Evolutionary conservation across 2,888 invertebrate species (phyloP).

Genomic region (Tinea pellionella): DNA sequence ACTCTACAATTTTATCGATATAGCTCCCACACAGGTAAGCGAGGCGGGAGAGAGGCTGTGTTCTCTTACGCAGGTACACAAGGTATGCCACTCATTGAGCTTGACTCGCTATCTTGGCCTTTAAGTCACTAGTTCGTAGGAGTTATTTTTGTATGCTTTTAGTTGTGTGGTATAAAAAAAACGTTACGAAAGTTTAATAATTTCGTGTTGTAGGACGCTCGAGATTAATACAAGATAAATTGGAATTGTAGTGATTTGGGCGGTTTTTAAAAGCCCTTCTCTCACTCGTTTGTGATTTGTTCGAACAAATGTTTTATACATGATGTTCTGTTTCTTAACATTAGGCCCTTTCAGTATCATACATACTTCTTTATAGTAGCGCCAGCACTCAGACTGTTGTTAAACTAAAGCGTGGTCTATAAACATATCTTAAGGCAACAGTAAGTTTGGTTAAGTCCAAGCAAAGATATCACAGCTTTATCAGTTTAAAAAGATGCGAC

Average conservation of each 20-base stretch:
- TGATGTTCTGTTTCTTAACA: neutral
- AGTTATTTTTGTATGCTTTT: neutral
- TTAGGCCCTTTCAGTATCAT: no score
- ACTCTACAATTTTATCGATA: neutral
- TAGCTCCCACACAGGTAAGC: constrained; percentile 7
- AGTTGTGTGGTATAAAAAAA: constrained; percentile 31
- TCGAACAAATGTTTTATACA: neutral
- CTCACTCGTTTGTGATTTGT: neutral
- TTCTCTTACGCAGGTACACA: constrained; percentile 9
- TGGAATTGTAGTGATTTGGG: constrained; percentile 2
- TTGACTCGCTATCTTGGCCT: neutral
- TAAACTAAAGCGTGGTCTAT: no score
- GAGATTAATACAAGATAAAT: constrained; percentile 6
- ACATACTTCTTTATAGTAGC: no score
- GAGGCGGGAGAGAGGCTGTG: neutral
- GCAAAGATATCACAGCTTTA: no score
- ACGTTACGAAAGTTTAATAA: constrained; percentile 56
- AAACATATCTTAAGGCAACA: no score
- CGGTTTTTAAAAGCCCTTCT: neutral
- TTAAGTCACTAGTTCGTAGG: neutral
- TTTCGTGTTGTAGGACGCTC: constrained; percentile 35
- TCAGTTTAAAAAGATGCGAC: no score
- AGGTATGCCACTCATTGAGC: neutral
- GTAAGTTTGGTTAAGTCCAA: no score
- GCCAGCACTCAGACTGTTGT: no score